phyloP scores from a whole-genome alignment of 2,888 invertebrate genomes.

The Eupsilia transversa region DNA sequence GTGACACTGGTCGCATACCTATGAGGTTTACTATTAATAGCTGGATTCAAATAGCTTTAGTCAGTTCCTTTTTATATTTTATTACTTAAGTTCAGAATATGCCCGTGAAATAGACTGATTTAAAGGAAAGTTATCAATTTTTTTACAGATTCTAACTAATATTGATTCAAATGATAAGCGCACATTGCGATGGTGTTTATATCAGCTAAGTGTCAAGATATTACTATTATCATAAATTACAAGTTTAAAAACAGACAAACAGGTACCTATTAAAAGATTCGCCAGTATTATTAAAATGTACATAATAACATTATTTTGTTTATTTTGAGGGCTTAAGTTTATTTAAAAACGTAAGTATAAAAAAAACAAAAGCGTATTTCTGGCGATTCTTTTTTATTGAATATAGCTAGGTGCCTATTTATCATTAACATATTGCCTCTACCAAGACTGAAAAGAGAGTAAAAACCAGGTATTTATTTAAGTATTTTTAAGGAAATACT shows the following conservation, averaged over 20 bases:
- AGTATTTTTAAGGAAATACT: conserved; percentile 10
- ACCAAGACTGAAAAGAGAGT: conserved; percentile 51
- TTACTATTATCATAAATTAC: background rate
- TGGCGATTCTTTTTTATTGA: conserved; percentile 12
- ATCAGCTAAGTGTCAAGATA: background rate
- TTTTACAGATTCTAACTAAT: background rate
- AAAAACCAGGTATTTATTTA: conserved; percentile 15
- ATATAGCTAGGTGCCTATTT: background rate
- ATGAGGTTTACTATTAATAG: conserved; percentile 57
- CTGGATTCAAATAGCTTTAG: conserved; percentile 47
- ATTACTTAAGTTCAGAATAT: conserved; percentile 30
- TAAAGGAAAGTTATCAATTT: conserved; percentile 9
- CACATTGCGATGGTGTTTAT: background rate
- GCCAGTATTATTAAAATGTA: conserved; percentile 1
- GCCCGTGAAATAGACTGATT: conserved; percentile 42
- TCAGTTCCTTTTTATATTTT: conserved; percentile 36
- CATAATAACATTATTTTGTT: background rate
- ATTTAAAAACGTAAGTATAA: background rate
- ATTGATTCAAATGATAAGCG: conserved; percentile 11
- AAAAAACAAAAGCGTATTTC: background rate
- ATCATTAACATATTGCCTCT: conserved; percentile 32
- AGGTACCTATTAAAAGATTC: conserved; percentile 11
- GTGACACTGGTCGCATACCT: conserved; percentile 30
- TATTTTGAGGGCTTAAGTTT: background rate
- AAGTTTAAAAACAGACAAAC: conserved; percentile 18